Evolutionary conservation across 2,113 vertebrate genomes (phyloP).

Genomic region (Rhinichthys klamathensis): DNA sequence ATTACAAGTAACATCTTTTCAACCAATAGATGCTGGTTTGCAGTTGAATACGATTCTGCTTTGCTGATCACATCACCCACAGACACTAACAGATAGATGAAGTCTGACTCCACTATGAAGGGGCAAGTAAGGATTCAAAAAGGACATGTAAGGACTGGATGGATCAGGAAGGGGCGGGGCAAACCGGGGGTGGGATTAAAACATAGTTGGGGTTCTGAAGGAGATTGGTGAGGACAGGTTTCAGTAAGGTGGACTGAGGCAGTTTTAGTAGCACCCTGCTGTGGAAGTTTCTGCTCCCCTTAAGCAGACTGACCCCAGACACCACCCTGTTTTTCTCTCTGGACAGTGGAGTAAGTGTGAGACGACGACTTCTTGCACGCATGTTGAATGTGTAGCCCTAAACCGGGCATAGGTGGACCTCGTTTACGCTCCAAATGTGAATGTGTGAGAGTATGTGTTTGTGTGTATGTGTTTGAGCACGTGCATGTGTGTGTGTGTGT

Average conservation of each 20-base stretch:
- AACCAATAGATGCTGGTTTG: conserved; percentile 68
- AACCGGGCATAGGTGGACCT: conserved; percentile 53
- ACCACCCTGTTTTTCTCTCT: conserved; percentile 49
- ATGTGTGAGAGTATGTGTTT: conserved; percentile 28
- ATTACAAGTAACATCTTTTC: conserved; percentile 68
- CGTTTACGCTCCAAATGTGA: conserved; percentile 54
- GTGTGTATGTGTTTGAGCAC: conserved; percentile 32
- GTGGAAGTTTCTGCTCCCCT: conserved; percentile 81
- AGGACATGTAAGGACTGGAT: not conserved
- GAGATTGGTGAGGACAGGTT: not conserved
- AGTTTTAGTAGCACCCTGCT: conserved; percentile 80
- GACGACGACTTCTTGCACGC: conserved; percentile 11
- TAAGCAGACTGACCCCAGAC: conserved; percentile 79
- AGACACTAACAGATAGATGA: conserved; percentile 55
- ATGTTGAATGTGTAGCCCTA: conserved; percentile 36
- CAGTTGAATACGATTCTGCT: conserved; percentile 70
- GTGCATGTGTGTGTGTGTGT: conserved; percentile 23
- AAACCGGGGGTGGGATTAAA: not conserved
- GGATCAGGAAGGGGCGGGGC: not conserved
- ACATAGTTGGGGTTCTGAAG: not conserved
- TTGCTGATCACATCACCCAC: conserved; percentile 68
- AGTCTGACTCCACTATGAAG: conserved; percentile 11
- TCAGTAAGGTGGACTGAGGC: conserved; percentile 48
- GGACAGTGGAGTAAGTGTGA: conserved; percentile 40
- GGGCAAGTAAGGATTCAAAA: not conserved